Base-by-base conservation (phyloP, 2,113 vertebrate species). In the Polypterus senegalus region DNA sequence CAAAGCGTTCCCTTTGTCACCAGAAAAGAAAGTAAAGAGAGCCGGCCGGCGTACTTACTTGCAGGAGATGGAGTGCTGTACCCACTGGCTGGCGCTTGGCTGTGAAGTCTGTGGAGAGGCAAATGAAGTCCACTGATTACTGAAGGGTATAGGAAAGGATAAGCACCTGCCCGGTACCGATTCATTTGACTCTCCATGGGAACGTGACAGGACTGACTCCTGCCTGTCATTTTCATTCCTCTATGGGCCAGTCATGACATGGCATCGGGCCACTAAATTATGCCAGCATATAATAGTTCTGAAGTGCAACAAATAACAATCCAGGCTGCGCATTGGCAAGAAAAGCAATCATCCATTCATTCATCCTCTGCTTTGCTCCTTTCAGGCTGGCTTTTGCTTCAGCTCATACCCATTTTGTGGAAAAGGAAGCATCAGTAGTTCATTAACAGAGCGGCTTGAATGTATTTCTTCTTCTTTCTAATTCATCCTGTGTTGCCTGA, bases 141-240 rank as follows among this genome's bases (percentile, higher is more conserved):
- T 0, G 92, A 89, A 6, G 92, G 92, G 67, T 94, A 94, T 56
- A 97, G 86, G 58, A 95, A 84, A 0, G 92, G 92, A 65, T 93
- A 96, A 49, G 91, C 83, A 0, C 86, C 76, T 0, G 90, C 77
- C 9, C 88, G 83, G 60, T 92, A 95, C 80, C 88, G 91, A 86
- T 84, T 89, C 91, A 92, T 94, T 83, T 88, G 91, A 85, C 87
- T 84, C 63, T 84, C 90, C 61, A 90, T 86, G 1, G 92, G 86
- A 54, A 86, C 87, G 1, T 85, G 86, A 81, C 88, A 86, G 54
- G 91, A 69, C 71, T 78, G 89, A 66, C 84, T 79, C 9, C 89
- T 88, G 75, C 86, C 89, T 82, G 87, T 92, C 76, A 93, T 95
- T 84, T 84, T 92, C 79, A 76, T 83, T 72, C 70, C 77, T 83